phyloP scores from a whole-genome alignment of 2,888 invertebrate genomes.

The Drosophila merina region DNA sequence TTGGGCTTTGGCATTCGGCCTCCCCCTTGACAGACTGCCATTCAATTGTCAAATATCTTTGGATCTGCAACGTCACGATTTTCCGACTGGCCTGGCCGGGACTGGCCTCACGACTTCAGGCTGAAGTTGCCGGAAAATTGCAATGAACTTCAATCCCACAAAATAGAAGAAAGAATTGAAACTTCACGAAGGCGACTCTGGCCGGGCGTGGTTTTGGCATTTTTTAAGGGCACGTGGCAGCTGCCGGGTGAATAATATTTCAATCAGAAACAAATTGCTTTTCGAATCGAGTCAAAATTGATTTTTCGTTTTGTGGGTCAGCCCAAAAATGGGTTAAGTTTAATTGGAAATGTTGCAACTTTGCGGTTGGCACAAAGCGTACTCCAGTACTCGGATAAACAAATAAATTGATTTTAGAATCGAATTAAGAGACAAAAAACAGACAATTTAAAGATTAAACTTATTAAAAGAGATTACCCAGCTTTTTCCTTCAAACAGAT shows the following conservation, averaged over 20 bases:
- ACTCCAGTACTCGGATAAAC: neutral
- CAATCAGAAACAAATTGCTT: conserved; percentile 29
- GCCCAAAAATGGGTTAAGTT: neutral
- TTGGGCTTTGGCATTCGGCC: too few species aligned
- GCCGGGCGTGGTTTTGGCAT: conserved; percentile 11
- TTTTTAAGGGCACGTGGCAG: conserved; percentile 42
- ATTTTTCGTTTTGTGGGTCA: conserved; percentile 13
- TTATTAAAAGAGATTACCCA: neutral
- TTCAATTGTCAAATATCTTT: conserved; percentile 75
- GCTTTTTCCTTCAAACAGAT: neutral
- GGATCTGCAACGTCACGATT: conserved; percentile 68
- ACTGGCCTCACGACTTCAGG: conserved; percentile 46
- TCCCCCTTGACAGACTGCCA: conserved; percentile 52
- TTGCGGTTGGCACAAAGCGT: neutral
- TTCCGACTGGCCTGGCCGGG: conserved; percentile 27
- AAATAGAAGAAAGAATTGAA: conserved; percentile 47
- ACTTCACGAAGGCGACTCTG: conserved; percentile 43
- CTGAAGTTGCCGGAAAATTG: conserved; percentile 39
- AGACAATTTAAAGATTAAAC: neutral
- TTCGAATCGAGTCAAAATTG: conserved; percentile 22
- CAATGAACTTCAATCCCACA: conserved; percentile 63
- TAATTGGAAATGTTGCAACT: neutral
- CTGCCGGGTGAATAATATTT: conserved; percentile 17
- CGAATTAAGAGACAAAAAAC: neutral
- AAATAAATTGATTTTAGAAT: neutral